A percentile compares a stretch with the other conserved stretches of the same genome.
phyloP scores from a whole-genome alignment of 2,113 vertebrate species.

The Calidris pygmaea region DNA sequence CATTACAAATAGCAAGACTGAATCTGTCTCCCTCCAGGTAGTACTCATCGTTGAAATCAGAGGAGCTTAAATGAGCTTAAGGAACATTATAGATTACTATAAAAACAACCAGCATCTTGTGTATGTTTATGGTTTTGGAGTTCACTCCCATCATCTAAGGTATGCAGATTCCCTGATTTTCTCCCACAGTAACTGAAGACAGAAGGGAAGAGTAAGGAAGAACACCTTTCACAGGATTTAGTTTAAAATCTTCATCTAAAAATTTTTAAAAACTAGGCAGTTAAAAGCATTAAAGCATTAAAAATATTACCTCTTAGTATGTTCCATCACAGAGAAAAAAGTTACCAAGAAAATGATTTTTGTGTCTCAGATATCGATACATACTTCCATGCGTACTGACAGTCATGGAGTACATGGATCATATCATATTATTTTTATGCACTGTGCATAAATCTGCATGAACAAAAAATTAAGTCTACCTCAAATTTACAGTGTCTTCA shows the following conservation, averaged over 20 bases:
- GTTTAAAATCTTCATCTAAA: neutral
- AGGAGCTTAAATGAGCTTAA: neutral
- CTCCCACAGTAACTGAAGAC: neutral
- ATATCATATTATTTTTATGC: neutral
- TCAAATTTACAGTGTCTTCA: neutral
- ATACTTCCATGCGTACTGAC: neutral
- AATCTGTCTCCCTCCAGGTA: neutral
- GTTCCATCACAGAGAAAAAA: neutral
- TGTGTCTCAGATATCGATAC: neutral
- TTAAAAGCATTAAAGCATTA: neutral
- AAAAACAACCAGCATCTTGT: neutral
- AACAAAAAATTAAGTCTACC: neutral
- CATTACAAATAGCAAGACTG: neutral
- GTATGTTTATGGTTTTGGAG: neutral
- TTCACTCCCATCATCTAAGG: neutral
- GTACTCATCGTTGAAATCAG: neutral
- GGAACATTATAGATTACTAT: neutral
- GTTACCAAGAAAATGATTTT: neutral
- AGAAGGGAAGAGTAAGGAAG: neutral
- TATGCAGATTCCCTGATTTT: neutral
- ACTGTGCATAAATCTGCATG: neutral
- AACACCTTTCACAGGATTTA: neutral
- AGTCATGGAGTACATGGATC: neutral
- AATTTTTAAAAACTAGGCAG: neutral
- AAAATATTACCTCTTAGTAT: neutral